Conservation (phyloP, 2,113 vertebrate genomes). For the Chiloscyllium plagiosum region DNA sequence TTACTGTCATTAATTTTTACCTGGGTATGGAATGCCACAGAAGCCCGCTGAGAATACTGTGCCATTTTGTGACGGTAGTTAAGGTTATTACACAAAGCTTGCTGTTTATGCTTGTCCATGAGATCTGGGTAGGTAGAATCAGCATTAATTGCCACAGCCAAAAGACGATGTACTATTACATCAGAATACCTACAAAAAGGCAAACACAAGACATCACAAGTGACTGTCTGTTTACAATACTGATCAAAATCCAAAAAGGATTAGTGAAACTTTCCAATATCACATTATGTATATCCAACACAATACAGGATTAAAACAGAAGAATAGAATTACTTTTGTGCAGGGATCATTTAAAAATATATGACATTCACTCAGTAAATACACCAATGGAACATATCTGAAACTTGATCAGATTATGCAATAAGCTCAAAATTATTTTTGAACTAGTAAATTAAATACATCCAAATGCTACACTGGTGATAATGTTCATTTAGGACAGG, state of each 20-base stretch:
- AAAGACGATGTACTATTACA: constrained; percentile 86
- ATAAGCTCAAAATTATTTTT: not conserved
- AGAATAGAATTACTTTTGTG: not conserved
- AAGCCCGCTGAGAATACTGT: constrained; percentile 89
- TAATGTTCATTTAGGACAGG: not conserved
- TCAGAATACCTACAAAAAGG: constrained; percentile 74
- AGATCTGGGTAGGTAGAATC: constrained; percentile 86
- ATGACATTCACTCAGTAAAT: not conserved
- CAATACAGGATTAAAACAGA: not conserved
- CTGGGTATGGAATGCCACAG: constrained; percentile 94
- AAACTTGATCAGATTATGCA: not conserved
- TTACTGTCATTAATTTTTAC: constrained; percentile 49
- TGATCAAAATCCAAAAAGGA: not conserved
- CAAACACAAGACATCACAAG: not conserved
- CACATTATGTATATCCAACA: not conserved
- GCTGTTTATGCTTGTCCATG: constrained; percentile 86
- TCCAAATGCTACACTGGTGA: not conserved
- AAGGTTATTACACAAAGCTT: constrained; percentile 84
- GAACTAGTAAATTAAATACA: not conserved
- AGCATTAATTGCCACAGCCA: constrained; percentile 82
- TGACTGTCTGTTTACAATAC: not conserved
- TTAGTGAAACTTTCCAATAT: not conserved
- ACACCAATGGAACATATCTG: not conserved
- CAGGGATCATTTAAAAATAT: not conserved
- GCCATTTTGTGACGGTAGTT: constrained; percentile 97